Base-by-base conservation (phyloP, 1,140 invertebrate genomes). In the Papilio helenus region DNA sequence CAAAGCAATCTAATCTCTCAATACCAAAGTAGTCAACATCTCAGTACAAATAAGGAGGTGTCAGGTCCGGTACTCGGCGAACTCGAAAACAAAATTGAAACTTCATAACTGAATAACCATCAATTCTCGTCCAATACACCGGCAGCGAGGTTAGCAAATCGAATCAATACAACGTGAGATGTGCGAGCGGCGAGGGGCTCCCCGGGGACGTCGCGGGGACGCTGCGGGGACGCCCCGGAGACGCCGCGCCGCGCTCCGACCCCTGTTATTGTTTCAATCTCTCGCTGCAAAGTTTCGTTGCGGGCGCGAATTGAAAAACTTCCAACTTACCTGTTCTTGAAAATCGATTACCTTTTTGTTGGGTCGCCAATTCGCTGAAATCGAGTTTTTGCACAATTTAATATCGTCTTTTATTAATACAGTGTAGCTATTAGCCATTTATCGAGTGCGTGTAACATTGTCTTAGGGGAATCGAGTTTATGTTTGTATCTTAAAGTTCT, bases 241-340 rank as follows among this genome's bases (percentile, higher is more conserved):
- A 84, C 46, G 79, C 81, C 76, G 16, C 49, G 14, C 18, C 51
- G 76, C 82, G 82, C 80, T 83, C 81, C 84, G 82, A 82, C 86
- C 87, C 85, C 83, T 87, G 89, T 90, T 89, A 88, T 90, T 89
- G 89, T 90, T 90, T 90, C 89, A 89, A 89, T 90, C 87, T 87
- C 87, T 79, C 83, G 79, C 82, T 84, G 68, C 85, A 83, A 83
- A 84, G 79, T 81, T 87, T 46, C 42, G 72, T 74, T 44, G 72
- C 72, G 72, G 72, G 72, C 58, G 82, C 55, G 83, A 84, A 87
- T 86, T 83, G 88, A 88, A 88, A 89, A 89, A 89, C 78, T 87
- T 85, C 34, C 39, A 42, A 72, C 34, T 49, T 74, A 74, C 72
- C 72, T 74, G 72, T 74, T 49, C 72, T 49, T 49, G 72, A 49